Percentiles rank a stretch among this genome's conserved stretches.
phyloP scores from a whole-genome alignment of 2,797 vertebrate species.

The Tamandua tetradactyla region DNA sequence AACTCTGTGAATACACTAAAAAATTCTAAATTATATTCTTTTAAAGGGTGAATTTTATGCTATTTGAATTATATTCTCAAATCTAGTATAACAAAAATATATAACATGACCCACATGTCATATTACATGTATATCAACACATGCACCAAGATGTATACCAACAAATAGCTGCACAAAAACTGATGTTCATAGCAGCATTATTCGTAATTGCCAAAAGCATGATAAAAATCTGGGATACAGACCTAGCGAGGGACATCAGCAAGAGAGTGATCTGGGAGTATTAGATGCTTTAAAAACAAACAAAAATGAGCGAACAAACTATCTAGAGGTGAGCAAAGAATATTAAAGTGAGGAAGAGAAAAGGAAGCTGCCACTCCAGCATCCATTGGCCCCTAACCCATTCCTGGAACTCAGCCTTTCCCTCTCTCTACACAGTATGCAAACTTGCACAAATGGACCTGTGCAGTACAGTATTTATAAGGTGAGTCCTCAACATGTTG shows the following conservation, averaged over 20 bases:
- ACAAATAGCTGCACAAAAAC: too few relatives aligned
- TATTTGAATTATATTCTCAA: not conserved
- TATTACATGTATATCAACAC: too few relatives aligned
- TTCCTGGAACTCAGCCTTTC: not conserved
- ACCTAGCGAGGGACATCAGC: not conserved
- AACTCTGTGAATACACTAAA: not conserved
- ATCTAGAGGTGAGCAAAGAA: not conserved
- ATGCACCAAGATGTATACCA: too few relatives aligned
- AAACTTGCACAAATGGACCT: not conserved
- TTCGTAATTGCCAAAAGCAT: too few relatives aligned
- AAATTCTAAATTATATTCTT: not conserved
- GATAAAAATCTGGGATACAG: not conserved
- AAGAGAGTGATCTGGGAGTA: not conserved
- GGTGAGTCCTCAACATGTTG: not conserved
- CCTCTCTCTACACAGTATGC: not conserved
- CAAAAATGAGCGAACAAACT: not conserved
- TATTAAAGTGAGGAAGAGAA: not conserved
- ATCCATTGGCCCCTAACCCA: not conserved
- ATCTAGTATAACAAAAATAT: not conserved
- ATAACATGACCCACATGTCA: not conserved
- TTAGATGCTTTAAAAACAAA: not conserved
- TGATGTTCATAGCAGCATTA: too few relatives aligned
- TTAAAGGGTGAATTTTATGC: not conserved
- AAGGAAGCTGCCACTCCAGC: not conserved
- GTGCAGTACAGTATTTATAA: not conserved